Conservation (phyloP, 2,797 vertebrate genomes). For the Hemitrygon akajei region DNA sequence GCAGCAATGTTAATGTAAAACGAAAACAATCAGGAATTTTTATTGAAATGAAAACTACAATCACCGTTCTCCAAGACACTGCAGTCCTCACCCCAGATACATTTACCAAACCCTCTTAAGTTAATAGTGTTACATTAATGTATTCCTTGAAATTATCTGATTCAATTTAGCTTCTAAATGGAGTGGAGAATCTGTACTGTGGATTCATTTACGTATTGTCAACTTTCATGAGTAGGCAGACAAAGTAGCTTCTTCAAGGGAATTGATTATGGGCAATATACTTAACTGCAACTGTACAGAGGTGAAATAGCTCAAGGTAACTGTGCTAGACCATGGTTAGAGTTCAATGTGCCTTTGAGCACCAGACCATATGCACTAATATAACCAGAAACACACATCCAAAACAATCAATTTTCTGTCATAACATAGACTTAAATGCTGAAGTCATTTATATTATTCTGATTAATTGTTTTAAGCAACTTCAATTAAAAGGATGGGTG, state of each 20-base stretch:
- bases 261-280: conserved; percentile 35
- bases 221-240: not conserved
- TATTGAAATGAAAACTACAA: not conserved
- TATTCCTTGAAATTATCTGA: not conserved
- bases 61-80: not conserved
- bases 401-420: not conserved
- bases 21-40: not conserved
- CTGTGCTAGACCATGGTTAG: not conserved
- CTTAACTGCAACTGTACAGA: not conserved
- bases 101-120: not conserved
- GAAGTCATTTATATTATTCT: not conserved
- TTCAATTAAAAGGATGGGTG: not conserved
- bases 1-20: not conserved
- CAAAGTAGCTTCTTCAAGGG: not conserved
- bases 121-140: too few relatives aligned
- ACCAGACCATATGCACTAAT: too few relatives aligned
- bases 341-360: not conserved
- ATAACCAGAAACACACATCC: not conserved
- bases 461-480: not conserved
- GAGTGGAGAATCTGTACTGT: too few relatives aligned
- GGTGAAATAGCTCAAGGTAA: not conserved
- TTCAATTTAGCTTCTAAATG: not conserved
- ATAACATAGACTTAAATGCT: not conserved
- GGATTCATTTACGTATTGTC: not conserved
- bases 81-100: not conserved